phyloP scores from a whole-genome alignment of 2,797 vertebrate genomes.

The Anableps anableps region DNA sequence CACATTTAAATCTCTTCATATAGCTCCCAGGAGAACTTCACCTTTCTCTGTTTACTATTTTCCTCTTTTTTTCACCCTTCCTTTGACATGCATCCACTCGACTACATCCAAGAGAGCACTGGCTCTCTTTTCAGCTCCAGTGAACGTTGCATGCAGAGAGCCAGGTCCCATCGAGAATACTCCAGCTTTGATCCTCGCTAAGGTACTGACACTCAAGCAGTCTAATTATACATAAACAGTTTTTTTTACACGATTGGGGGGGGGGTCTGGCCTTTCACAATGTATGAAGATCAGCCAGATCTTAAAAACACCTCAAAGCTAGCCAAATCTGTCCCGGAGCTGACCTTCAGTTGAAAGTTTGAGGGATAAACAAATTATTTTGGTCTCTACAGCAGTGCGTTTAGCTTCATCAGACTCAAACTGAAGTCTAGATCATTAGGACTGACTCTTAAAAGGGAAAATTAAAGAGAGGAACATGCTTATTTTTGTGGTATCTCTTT shows the following conservation, averaged over 20 bases:
- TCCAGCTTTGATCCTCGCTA: slow-evolving; percentile 49
- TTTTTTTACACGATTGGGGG: slow-evolving; percentile 8
- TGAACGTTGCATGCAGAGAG: slow-evolving; percentile 36
- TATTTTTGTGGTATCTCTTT: background rate
- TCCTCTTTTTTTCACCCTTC: slow-evolving; percentile 10
- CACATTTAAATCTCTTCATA: slow-evolving; percentile 62
- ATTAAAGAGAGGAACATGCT: background rate
- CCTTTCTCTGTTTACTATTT: slow-evolving; percentile 4
- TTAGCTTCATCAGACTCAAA: background rate
- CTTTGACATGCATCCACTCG: slow-evolving; percentile 24
- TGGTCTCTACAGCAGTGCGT: background rate
- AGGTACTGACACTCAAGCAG: slow-evolving; percentile 20
- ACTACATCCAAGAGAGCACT: slow-evolving; percentile 35
- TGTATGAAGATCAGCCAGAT: slow-evolving; percentile 34
- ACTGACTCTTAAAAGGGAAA: background rate
- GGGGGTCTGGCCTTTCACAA: slow-evolving; percentile 9
- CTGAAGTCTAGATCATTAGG: background rate
- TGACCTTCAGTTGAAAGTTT: slow-evolving; percentile 26
- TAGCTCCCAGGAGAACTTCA: slow-evolving; percentile 33
- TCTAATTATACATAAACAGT: slow-evolving; percentile 44
- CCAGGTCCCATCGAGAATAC: slow-evolving; percentile 20
- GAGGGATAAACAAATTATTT: slow-evolving; percentile 2
- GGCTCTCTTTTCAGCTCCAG: slow-evolving; percentile 30
- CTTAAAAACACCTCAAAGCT: slow-evolving; percentile 45
- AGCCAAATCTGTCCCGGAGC: slow-evolving; percentile 6